Percentiles rank a stretch among this genome's conserved stretches.
Conservation (phyloP, 2,888 invertebrate species). For the Diachrysia chrysitis region DNA sequence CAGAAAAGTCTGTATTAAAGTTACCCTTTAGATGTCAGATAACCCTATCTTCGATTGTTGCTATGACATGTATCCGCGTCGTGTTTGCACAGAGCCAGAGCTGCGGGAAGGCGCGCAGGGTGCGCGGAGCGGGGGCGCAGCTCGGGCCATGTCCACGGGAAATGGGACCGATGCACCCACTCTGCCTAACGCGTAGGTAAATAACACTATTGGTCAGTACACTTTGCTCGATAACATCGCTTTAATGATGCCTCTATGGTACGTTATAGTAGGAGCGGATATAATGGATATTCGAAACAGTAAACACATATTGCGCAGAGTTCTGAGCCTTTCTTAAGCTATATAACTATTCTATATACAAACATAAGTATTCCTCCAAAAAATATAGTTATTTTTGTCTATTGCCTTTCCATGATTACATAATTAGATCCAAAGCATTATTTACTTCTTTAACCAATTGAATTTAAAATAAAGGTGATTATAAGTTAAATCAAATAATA, state of each 20-base stretch:
- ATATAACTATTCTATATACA: no score
- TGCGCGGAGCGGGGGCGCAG: not conserved
- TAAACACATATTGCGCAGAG: not conserved
- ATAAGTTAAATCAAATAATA: no score
- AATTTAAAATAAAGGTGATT: no score
- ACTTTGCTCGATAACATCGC: constrained; percentile 22
- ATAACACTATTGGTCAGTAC: constrained; percentile 32
- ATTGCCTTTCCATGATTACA: not conserved
- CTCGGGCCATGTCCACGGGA: constrained; percentile 44
- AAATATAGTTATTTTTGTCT: no score
- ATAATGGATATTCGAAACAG: not conserved
- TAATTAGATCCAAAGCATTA: no score
- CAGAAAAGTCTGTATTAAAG: no score
- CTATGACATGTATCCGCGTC: constrained; percentile 31
- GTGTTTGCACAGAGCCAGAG: constrained; percentile 25
- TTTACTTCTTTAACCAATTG: no score
- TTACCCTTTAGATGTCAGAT: not conserved
- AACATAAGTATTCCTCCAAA: no score
- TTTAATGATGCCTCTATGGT: not conserved
- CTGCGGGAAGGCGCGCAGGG: not conserved
- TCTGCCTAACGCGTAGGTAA: constrained; percentile 40
- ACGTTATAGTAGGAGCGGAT: not conserved
- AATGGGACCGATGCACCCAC: constrained; percentile 52
- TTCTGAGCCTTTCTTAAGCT: not conserved
- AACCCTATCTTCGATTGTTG: constrained; percentile 29